These are phyloP conservation scores for Urocynchramus pylzowi DNA, from an alignment of 2,113 vertebrate genomes.

Conservation along the genomic window DNA sequence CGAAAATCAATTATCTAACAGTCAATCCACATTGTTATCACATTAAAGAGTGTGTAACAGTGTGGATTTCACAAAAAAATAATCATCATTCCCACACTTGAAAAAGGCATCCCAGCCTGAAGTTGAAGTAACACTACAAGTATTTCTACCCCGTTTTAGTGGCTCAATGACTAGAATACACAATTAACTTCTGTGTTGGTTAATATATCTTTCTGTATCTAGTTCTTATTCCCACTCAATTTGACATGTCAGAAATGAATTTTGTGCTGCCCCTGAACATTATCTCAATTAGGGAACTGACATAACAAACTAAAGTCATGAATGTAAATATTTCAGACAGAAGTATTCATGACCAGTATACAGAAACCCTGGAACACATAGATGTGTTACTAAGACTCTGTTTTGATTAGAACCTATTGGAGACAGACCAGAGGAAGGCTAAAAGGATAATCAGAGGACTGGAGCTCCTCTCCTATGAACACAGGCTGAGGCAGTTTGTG, in stretches of 20 bases:
- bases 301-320: not conserved
- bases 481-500: no score
- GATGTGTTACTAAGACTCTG: not conserved
- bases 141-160: not conserved
- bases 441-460: not conserved
- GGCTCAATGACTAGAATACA: not conserved
- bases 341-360: not conserved
- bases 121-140: not conserved
- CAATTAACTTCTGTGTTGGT: not conserved
- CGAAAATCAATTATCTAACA: constrained; percentile 2
- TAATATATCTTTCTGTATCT: not conserved
- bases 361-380: not conserved
- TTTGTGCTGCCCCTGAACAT: not conserved
- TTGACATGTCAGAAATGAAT: not conserved
- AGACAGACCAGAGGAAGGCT: not conserved
- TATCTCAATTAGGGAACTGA: not conserved
- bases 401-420: not conserved
- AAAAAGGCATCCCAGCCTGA: not conserved
- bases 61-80: not conserved
- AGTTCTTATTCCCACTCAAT: not conserved
- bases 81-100: not conserved
- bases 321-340: not conserved
- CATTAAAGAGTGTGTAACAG: not conserved
- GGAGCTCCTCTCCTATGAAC: not conserved
- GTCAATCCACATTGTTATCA: not conserved